Base-by-base conservation (phyloP, 2,797 vertebrate genomes). In the Borostomias antarcticus region DNA sequence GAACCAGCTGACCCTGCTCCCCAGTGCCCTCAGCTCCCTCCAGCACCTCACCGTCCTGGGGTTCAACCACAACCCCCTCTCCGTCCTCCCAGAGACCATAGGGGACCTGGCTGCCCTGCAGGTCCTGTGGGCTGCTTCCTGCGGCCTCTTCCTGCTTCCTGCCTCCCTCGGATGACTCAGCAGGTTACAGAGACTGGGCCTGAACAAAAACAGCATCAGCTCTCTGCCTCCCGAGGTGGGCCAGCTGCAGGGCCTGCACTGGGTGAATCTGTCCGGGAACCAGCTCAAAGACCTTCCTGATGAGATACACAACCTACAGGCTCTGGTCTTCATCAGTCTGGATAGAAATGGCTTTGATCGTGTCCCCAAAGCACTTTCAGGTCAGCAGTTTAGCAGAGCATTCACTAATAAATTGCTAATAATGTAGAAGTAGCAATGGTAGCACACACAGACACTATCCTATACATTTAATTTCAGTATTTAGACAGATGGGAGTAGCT, bases 251-350 rank as follows among this genome's bases (percentile, higher is more conserved):
- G 64, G 21, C 33, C 62, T 80, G 7, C 64, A 64, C 50, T 82
- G 75, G 81, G 40, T 78, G 48, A 82, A 76, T 56, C 37, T 74
- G 56, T 65, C 73, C 13, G 59, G 74, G 61, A 80, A 82, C 60
- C 65, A 72, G 59, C 67, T 82, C 17, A 30, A 69, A 28, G 69
- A 72, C 21, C n/a, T 78, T 13, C 67, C 75, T 53, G 66, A 74
- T 23, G 51, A 72, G 13, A 23, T 69, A 19, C 68, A 64, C 21
- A 53, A 68, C 29, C 51, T 82, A 11, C 37, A 25, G 17, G 54
- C 64, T 2, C 32, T 79, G 37, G 67, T 70, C 28, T 80, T 76
- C 29, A 25, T 82, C 13, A 74, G 70, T 21, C 53, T 74, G 37
- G 68, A 75, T 35, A 65, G 69, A 64, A 78, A 74, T 61, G 23